phyloP scores from a whole-genome alignment of 2,113 vertebrate genomes.

The Turdus rufiventris region DNA sequence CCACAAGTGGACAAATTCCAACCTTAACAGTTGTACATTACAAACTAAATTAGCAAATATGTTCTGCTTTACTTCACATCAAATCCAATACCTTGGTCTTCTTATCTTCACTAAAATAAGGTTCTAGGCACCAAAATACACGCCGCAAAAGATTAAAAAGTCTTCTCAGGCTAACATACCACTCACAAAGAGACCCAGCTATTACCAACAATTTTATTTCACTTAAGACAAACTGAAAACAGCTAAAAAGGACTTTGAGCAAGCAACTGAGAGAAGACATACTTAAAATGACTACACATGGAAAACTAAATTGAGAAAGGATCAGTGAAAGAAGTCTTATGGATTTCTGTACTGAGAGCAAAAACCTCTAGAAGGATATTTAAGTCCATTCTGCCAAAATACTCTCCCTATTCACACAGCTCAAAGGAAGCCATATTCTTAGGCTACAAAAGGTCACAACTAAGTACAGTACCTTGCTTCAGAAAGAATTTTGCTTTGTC shows the following conservation, averaged over 20 bases:
- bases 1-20: slow-evolving; percentile 68
- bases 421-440: slow-evolving; percentile 66
- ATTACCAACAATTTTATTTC: slow-evolving; percentile 69
- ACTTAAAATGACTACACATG: slow-evolving; percentile 58
- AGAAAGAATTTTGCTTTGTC: slow-evolving; percentile 72
- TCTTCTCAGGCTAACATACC: slow-evolving; percentile 27
- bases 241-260: slow-evolving; percentile 57
- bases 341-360: slow-evolving; percentile 38
- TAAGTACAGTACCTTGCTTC: slow-evolving; percentile 73
- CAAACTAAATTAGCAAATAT: slow-evolving; percentile 68
- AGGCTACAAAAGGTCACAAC: slow-evolving; percentile 71
- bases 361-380: slow-evolving; percentile 63
- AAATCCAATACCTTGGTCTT: slow-evolving; percentile 46
- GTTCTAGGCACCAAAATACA: slow-evolving; percentile 43
- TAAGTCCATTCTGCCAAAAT: slow-evolving; percentile 68
- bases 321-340: slow-evolving; percentile 37
- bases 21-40: slow-evolving; percentile 58
- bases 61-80: slow-evolving; percentile 65
- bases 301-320: slow-evolving; percentile 43
- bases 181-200: slow-evolving; percentile 57
- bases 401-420: slow-evolving; percentile 65
- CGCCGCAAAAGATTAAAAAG: neutral
- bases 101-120: slow-evolving; percentile 65
- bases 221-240: slow-evolving; percentile 63
- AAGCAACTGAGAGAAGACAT: slow-evolving; percentile 48